phyloP scores from a whole-genome alignment of 2,113 vertebrate genomes.

The Geococcyx californianus region DNA sequence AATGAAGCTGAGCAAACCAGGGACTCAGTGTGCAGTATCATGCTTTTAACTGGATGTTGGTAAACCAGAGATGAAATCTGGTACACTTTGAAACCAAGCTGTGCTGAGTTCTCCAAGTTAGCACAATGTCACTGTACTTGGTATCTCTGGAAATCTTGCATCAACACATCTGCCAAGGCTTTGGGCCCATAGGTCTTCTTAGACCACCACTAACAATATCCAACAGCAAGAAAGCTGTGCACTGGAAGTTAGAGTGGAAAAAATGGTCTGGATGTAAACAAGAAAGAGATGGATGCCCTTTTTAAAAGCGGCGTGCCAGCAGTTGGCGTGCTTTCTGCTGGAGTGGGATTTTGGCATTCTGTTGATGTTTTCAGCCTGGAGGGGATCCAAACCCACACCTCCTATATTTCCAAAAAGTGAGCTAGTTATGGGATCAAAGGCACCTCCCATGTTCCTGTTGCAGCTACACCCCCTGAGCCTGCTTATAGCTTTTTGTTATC shows the following conservation, averaged over 20 bases:
- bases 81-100: not conserved
- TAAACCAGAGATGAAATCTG: not conserved
- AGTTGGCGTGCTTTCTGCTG: not conserved
- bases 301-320: not conserved
- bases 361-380: not conserved
- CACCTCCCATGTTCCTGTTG: not conserved
- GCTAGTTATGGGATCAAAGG: not conserved
- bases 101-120: not conserved
- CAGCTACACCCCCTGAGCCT: not conserved
- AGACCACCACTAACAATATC: not conserved
- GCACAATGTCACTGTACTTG: not conserved
- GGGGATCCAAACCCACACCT: not conserved
- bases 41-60: not conserved
- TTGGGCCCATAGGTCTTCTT: not conserved
- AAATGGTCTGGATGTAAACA: no score
- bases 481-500: not conserved
- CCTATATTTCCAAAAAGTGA: rapidly evolving
- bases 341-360: not conserved
- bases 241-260: no score
- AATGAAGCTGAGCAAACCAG: not conserved
- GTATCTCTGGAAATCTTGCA: not conserved
- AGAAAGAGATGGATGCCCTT: not conserved
- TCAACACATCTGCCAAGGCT: not conserved
- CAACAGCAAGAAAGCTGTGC: not conserved
- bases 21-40: not conserved